These are phyloP conservation scores for Conus betulinus DNA, from an alignment of 1,140 invertebrate genomes.

Conservation along the genomic window DNA sequence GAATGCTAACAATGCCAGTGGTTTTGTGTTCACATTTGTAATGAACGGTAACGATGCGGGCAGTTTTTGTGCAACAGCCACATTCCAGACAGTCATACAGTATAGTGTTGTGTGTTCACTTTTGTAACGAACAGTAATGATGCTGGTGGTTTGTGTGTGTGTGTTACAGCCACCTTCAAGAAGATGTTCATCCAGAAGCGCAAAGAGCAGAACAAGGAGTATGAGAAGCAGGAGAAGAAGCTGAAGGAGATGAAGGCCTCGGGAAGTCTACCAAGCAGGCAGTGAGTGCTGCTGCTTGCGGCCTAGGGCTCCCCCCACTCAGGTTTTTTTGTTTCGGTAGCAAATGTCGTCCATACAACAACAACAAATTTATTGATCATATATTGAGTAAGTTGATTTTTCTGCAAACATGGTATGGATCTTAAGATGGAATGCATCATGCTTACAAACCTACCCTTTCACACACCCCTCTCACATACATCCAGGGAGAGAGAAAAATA, in stretches of 20 bases:
- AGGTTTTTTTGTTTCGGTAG: no score
- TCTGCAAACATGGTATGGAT: no score
- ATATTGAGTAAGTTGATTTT: no score
- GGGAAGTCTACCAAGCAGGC: constrained; percentile 95
- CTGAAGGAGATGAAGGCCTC: constrained; percentile 95
- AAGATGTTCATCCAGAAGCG: constrained; percentile 98
- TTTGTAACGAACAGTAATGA: background rate
- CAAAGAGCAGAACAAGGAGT: constrained; percentile 97
- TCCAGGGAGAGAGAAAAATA: no score
- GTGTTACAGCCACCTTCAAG: constrained; percentile 84
- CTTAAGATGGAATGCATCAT: no score
- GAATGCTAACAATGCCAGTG: background rate
- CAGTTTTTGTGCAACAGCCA: background rate
- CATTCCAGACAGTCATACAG: background rate
- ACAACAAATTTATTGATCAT: no score
- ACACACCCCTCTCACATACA: no score
- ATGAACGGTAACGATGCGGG: no score
- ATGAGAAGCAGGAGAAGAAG: constrained; percentile 98
- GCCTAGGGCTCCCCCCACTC: no score
- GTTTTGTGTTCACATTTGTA: background rate
- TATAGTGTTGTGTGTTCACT: background rate
- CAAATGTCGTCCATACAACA: no score
- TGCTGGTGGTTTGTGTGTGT: background rate
- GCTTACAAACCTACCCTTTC: no score
- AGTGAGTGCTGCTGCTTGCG: constrained; percentile 75